These are phyloP conservation scores for Pyrocephalus nanus DNA, from an alignment of 2,797 vertebrate genomes.

Conservation along the genomic window DNA sequence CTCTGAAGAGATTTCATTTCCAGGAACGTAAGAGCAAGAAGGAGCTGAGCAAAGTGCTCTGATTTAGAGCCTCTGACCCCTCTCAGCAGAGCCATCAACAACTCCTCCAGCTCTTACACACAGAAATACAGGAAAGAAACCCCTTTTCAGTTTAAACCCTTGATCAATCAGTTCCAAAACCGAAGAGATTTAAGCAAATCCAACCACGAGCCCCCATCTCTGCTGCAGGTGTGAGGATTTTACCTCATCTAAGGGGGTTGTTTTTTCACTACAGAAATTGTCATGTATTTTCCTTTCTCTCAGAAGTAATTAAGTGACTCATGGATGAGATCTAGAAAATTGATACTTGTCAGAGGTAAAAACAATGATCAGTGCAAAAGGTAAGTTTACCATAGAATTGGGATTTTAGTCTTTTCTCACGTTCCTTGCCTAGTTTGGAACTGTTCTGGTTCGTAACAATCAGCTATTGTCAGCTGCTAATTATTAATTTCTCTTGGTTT, in stretches of 20 bases:
- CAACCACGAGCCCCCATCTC: not conserved
- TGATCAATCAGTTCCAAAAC: not conserved
- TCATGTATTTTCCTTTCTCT: constrained; percentile 39
- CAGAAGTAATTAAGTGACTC: constrained; percentile 65
- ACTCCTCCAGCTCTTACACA: not conserved
- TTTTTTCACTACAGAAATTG: constrained; percentile 44
- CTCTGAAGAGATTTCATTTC: constrained; percentile 18
- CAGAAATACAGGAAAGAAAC: not conserved
- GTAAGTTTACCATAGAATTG: constrained; percentile 2
- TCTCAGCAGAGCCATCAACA: not conserved
- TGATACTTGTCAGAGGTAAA: constrained; percentile 62
- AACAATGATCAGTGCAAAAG: constrained; percentile 44
- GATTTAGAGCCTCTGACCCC: not conserved
- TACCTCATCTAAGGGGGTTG: not conserved
- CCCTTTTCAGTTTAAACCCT: not conserved
- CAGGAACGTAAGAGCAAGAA: not conserved
- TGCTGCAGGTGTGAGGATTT: constrained; percentile 26
- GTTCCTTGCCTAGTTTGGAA: not conserved
- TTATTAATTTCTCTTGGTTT: constrained; percentile 40
- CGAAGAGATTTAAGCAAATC: not conserved
- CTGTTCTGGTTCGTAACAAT: constrained; percentile 23
- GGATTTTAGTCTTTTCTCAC: constrained; percentile 1
- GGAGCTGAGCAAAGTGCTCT: constrained; percentile 2
- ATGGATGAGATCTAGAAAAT: constrained; percentile 56
- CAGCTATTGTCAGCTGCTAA: constrained; percentile 30